A percentile compares a stretch with the other conserved stretches of the same genome.
These are phyloP conservation scores for Diplolepis rosae DNA, from an alignment of 2,888 invertebrate species.

Conservation along the genomic window DNA sequence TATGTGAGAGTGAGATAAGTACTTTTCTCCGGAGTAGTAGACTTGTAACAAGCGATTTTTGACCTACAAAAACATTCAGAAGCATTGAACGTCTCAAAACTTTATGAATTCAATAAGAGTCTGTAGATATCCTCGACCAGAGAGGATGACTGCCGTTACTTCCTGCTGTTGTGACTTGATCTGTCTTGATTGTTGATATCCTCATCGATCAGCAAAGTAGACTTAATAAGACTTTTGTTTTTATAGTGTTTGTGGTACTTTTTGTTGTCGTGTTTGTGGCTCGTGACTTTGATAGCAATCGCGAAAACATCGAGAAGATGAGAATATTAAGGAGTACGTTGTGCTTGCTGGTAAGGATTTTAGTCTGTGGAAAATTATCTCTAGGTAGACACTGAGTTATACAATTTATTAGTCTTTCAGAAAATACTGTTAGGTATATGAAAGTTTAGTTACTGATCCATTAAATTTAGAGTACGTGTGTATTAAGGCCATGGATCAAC, in stretches of 20 bases:
- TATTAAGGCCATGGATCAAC: too few species aligned
- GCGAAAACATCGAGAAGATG: not conserved
- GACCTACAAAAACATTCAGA: slow-evolving; percentile 59
- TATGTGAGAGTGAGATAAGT: not conserved
- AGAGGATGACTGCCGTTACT: slow-evolving; percentile 41
- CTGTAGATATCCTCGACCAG: slow-evolving; percentile 40
- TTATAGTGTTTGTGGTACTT: slow-evolving; percentile 39
- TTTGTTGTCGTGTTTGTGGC: slow-evolving; percentile 39
- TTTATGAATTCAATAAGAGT: slow-evolving; percentile 2
- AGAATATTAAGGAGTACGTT: not conserved
- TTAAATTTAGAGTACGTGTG: too few species aligned
- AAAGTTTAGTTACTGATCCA: too few species aligned
- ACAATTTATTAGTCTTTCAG: too few species aligned
- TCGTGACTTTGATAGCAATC: slow-evolving; percentile 31
- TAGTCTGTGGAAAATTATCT: too few species aligned
- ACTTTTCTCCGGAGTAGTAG: not conserved
- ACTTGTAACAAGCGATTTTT: slow-evolving; percentile 53
- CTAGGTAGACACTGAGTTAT: too few species aligned
- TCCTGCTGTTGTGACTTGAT: slow-evolving; percentile 32
- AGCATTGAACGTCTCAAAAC: slow-evolving; percentile 47
- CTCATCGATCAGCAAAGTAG: slow-evolving; percentile 40
- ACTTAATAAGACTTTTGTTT: slow-evolving; percentile 36
- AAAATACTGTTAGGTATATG: too few species aligned
- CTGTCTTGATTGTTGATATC: not conserved
- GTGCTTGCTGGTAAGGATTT: not conserved